These are phyloP conservation scores for Nymphalis c-album DNA, from an alignment of 2,888 invertebrate species.

Conservation along the genomic window DNA sequence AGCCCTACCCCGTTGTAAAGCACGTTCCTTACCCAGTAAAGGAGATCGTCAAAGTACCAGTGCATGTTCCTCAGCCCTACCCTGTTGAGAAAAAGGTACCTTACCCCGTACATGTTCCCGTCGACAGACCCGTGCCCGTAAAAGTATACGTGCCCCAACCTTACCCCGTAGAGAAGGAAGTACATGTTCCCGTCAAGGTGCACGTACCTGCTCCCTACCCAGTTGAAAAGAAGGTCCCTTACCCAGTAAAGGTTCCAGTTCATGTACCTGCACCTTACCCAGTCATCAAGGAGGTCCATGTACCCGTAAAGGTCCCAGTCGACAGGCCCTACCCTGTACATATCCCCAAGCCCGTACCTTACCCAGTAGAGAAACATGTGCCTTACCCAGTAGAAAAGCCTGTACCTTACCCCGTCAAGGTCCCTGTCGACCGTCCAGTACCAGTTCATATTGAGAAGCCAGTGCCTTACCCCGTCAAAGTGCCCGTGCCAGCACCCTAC, in stretches of 20 bases:
- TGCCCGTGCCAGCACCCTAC: slow-evolving; percentile 85
- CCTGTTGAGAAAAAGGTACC: slow-evolving; percentile 84
- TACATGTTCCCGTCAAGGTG: slow-evolving; percentile 82
- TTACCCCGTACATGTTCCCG: slow-evolving; percentile 77
- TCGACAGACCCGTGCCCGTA: slow-evolving; percentile 77
- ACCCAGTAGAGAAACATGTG: slow-evolving; percentile 85
- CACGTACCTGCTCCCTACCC: slow-evolving; percentile 86
- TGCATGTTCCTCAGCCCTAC: slow-evolving; percentile 85
- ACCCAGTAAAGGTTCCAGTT: slow-evolving; percentile 85
- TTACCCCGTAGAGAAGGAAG: slow-evolving; percentile 84
- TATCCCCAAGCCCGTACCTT: slow-evolving; percentile 83
- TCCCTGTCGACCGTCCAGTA: slow-evolving; percentile 83
- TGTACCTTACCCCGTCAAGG: slow-evolving; percentile 83
- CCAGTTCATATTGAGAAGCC: slow-evolving; percentile 82
- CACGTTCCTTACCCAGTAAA: slow-evolving; percentile 86
- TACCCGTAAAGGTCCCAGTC: slow-evolving; percentile 81
- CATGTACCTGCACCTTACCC: slow-evolving; percentile 83
- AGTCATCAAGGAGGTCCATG: slow-evolving; percentile 82
- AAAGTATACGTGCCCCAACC: slow-evolving; percentile 86
- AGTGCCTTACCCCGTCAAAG: slow-evolving; percentile 84
- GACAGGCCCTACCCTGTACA: slow-evolving; percentile 76
- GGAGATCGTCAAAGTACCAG: slow-evolving; percentile 81
- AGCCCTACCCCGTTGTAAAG: slow-evolving; percentile 85
- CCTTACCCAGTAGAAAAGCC: slow-evolving; percentile 83
- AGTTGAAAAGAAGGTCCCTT: slow-evolving; percentile 84